Evolutionary conservation across 2,888 invertebrate genomes (phyloP).

Genomic region (Catonia carolina): DNA sequence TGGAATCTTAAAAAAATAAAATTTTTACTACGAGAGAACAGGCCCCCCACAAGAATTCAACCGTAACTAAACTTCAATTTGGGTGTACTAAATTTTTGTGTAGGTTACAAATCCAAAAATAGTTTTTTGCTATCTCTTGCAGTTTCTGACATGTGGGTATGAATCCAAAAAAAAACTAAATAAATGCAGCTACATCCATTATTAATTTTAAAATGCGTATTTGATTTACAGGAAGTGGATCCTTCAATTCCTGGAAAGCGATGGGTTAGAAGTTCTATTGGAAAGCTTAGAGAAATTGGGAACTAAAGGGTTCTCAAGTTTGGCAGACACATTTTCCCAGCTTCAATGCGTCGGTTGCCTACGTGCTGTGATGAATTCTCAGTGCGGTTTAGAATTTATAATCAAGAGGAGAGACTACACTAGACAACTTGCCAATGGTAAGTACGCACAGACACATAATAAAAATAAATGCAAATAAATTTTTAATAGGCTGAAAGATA

Average conservation of each 20-base stretch:
- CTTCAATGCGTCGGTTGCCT: conserved; percentile 45
- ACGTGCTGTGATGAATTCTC: conserved; percentile 43
- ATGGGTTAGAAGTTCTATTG: conserved; percentile 43
- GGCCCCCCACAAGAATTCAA: too few species aligned
- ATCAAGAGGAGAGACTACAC: conserved; percentile 40
- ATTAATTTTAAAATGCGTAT: neutral
- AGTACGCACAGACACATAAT: too few species aligned
- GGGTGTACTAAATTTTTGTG: too few species aligned
- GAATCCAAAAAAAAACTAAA: too few species aligned
- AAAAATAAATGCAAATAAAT: neutral
- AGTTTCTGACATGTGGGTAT: too few species aligned
- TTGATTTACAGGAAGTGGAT: conserved; percentile 40
- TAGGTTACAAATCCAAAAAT: too few species aligned
- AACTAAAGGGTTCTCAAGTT: conserved; percentile 31
- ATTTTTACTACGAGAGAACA: too few species aligned
- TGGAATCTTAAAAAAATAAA: too few species aligned
- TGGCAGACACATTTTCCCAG: conserved; percentile 43
- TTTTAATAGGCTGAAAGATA: neutral
- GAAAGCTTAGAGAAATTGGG: conserved; percentile 42
- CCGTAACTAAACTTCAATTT: too few species aligned
- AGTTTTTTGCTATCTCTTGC: too few species aligned
- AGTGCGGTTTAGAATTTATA: conserved; percentile 42
- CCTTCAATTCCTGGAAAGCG: conserved; percentile 43
- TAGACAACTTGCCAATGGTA: conserved; percentile 43
- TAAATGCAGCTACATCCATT: too few species aligned